Percentiles rank a stretch among this genome's conserved stretches.
phyloP scores from a whole-genome alignment of 92 coral and sea anemone species.

The Porites divaricata region DNA sequence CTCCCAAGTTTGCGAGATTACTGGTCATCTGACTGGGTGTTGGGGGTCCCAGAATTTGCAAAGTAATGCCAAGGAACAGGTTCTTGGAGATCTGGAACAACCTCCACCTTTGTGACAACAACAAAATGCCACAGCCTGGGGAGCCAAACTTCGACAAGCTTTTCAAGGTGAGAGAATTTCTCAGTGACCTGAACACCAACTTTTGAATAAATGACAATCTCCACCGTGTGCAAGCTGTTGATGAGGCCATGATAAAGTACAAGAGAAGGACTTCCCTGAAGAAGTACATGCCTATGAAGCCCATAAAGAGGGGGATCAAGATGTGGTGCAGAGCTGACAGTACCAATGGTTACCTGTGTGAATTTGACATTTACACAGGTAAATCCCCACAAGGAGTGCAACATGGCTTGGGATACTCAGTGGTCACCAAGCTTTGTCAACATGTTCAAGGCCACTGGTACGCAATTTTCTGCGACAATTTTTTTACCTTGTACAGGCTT shows the following conservation, averaged over 20 bases:
- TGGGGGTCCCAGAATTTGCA: slow-evolving; percentile 37
- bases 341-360: slow-evolving; percentile 19
- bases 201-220: slow-evolving; percentile 17
- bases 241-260: slow-evolving; percentile 50
- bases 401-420: slow-evolving; percentile 25
- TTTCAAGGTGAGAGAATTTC: slow-evolving; percentile 49
- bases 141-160: slow-evolving; percentile 51
- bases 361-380: slow-evolving; percentile 51
- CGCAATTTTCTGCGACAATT: slow-evolving; percentile 45
- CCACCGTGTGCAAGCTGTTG: slow-evolving; percentile 38
- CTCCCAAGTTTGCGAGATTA: slow-evolving; percentile 15
- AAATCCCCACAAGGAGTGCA: slow-evolving; percentile 19
- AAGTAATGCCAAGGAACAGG: slow-evolving; percentile 33
- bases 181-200: slow-evolving; percentile 27
- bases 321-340: slow-evolving; percentile 47
- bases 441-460: slow-evolving; percentile 20
- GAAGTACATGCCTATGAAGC: slow-evolving; percentile 55
- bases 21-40: slow-evolving; percentile 41
- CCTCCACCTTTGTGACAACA: slow-evolving; percentile 30
- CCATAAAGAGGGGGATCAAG: slow-evolving; percentile 41
- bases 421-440: too few relatives aligned
- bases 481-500: slow-evolving; percentile 34
- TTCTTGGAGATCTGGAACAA: slow-evolving; percentile 7
- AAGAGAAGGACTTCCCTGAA: slow-evolving; percentile 17
- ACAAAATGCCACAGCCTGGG: slow-evolving; percentile 57